Base-by-base conservation (phyloP, 2,113 vertebrate genomes). In the Tragelaphus imberbis region DNA sequence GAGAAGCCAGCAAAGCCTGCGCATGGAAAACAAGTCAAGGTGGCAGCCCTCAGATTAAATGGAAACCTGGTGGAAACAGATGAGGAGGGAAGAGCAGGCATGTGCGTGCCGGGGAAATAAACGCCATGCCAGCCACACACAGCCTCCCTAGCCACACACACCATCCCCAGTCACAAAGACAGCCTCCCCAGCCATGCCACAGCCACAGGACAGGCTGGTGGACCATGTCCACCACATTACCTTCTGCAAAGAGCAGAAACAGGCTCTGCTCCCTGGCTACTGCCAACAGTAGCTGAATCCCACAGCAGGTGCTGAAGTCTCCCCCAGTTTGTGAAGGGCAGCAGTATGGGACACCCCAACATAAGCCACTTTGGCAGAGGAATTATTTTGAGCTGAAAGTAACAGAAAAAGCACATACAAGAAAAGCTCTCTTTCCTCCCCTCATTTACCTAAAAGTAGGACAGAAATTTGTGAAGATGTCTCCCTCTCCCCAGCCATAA, bases 221-320 rank as follows among this genome's bases (percentile, higher is more conserved):
- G 2, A 9, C 5, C 59, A 51, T 13, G 4, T 40, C 23, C 0
- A 2, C 33, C 53, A 21, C 2, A 0, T 7, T 40, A 14, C 25
- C 30, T 30, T 2, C 87, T 51, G 25, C 33, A 12, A 40, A 71
- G 40, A 30, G 25, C 40, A 40, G 71, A 55, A 12, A 25, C 61
- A 68, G 25, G 53, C 8, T 6, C 61, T 33, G 8, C 21, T 27
- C 58, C 30, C 23, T 9, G 21, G 7, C 65, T 5, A 44, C n/a
- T 61, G 27, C 65, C 65, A 5, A 47, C 19, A 7, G 44, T 7
- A 11, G 23, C 68, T 30, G 80, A 36, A 10, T 16, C 7, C 30
- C 9, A 0, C 14, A 8, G 21, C 36, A 56, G 71, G 12, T 16
- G 36, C 58, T 11, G 4, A 1, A 7, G 3, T 23, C 0, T 25